phyloP scores from a whole-genome alignment of 2,888 invertebrate species.

The Silvanus unidentatus region DNA sequence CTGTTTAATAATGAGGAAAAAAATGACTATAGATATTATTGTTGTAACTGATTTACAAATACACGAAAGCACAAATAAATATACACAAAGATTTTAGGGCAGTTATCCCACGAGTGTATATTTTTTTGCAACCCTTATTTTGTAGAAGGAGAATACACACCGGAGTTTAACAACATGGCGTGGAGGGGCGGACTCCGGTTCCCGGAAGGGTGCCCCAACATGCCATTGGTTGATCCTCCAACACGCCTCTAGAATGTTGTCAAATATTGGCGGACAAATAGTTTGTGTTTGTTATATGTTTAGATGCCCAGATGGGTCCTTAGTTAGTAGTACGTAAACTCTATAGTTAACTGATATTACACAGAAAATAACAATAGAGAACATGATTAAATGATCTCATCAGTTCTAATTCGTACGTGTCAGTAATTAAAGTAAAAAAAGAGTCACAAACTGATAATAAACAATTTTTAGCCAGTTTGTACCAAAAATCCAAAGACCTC shows the following conservation, averaged over 20 bases:
- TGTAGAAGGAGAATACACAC: constrained; percentile 18
- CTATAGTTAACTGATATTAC: constrained; percentile 7
- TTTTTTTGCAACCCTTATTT: constrained; percentile 1
- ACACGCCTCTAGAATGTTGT: constrained; percentile 45
- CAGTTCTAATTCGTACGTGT: not conserved
- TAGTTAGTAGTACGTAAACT: constrained; percentile 21
- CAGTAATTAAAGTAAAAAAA: too few relatives aligned
- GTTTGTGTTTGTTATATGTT: constrained; percentile 48
- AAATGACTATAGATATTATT: too few relatives aligned
- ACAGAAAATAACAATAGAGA: constrained; percentile 1
- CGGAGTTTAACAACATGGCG: constrained; percentile 45
- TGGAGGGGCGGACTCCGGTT: constrained; percentile 41
- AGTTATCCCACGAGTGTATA: constrained; percentile 27
- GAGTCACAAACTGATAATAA: too few relatives aligned
- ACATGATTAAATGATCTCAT: too few relatives aligned
- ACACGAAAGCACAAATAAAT: constrained; percentile 27
- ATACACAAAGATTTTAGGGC: constrained; percentile 31
- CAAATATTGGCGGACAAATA: constrained; percentile 51
- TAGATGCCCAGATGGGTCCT: constrained; percentile 46
- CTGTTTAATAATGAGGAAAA: too few relatives aligned
- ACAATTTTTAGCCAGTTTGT: constrained; percentile 8
- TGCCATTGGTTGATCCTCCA: constrained; percentile 37
- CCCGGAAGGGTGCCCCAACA: constrained; percentile 36
- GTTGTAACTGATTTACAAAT: constrained; percentile 18
- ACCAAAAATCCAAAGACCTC: not conserved